These are phyloP conservation scores for Rhingia campestris DNA, from an alignment of 2,888 invertebrate species.

Conservation along the genomic window DNA sequence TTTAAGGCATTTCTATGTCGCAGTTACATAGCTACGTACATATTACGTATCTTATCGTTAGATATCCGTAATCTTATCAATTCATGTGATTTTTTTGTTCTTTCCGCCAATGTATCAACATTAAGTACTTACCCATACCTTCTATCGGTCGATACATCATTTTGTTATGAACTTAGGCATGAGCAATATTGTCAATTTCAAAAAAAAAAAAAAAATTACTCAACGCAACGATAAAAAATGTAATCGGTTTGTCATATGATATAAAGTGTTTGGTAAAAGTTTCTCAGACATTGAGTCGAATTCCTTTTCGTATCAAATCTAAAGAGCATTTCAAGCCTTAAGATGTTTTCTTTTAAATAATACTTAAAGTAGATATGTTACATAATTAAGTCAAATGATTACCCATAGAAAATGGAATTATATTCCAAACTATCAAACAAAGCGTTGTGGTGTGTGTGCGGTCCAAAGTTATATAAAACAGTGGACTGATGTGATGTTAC, in stretches of 20 bases:
- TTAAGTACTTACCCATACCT: not conserved
- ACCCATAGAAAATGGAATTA: no score
- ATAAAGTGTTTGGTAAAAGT: no score
- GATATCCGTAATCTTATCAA: slow-evolving; percentile 52
- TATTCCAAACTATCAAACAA: no score
- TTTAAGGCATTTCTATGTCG: slow-evolving; percentile 8
- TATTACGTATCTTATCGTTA: slow-evolving; percentile 40
- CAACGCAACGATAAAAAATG: not conserved
- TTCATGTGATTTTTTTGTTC: slow-evolving; percentile 12
- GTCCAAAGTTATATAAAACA: no score
- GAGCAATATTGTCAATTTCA: not conserved
- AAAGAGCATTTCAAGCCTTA: no score
- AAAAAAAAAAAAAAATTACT: not conserved
- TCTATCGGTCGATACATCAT: slow-evolving; percentile 3
- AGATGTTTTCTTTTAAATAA: no score
- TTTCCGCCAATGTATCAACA: slow-evolving; percentile 21
- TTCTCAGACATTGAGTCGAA: no score
- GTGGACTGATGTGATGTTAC: no score
- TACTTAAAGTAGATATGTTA: no score
- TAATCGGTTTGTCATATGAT: not conserved
- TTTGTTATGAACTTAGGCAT: not conserved
- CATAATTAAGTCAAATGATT: no score
- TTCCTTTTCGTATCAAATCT: no score
- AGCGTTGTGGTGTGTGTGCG: no score
- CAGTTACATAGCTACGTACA: slow-evolving; percentile 19